Evolutionary conservation across 1,140 invertebrate genomes (phyloP), one percentile per base, ranked within the genome.

Genomic region (Papilio polytes): DNA sequence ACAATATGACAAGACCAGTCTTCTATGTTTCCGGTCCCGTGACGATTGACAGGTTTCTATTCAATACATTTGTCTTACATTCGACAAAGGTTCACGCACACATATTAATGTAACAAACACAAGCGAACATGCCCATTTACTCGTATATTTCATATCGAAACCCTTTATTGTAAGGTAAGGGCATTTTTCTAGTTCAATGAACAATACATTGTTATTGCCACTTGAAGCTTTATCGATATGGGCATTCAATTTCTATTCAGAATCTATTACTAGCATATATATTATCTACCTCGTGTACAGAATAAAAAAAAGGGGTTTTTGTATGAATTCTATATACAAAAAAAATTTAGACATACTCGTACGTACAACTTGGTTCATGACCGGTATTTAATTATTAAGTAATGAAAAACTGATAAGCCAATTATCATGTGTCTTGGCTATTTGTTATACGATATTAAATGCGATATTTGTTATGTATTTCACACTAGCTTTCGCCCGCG

Each of bases 181-280:
- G 44, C 44, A 76, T 76, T 76, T 76, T 76, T 76, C 74, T 76
- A 51, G 74, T 48, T 76, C 74, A 76, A 18, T 51, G 74, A 76
- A 76, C 74, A 48, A 76, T 53, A 76, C 20, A 22, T 22, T 76
- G 44, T 76, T 76, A 76, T 76, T 76, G 74, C 74, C 74, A 26
- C 74, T 76, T 76, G 44, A 76, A 76, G 44, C 46, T 76, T 74
- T 22, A 10, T 76, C 46, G 74, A 76, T 48, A 76, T 76, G 44
- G 44, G 46, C 41, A 51, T 51, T 51, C 74, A 51, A 76, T 76
- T 73, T 73, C 18, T 41, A 44, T 36, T 44, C 31, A 12, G 18
- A 44, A 44, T 72, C 36, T 72, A 36, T 36, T 44, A 70, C 36
- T 73, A 73, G 6, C 1, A 41, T 44, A 74, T 73, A n/a, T 73